Percentiles rank a stretch among this genome's conserved stretches.
Evolutionary conservation across 2,113 vertebrate genomes (phyloP).

Genomic region (Phoxinus phoxinus): DNA sequence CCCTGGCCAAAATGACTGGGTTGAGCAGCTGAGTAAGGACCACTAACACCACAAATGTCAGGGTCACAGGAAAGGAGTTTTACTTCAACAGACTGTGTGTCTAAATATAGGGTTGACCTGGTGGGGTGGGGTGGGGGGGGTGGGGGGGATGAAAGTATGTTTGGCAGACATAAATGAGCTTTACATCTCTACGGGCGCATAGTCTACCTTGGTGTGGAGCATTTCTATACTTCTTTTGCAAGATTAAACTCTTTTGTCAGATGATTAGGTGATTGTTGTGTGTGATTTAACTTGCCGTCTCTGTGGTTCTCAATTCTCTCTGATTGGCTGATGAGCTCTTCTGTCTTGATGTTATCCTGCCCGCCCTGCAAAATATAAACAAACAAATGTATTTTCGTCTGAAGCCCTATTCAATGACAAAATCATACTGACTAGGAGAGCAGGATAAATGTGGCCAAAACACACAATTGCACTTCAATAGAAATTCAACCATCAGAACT

Average conservation of each 20-base stretch:
- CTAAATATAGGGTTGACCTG: conserved; percentile 33
- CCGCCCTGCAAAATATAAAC: conserved; percentile 8
- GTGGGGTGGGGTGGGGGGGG: background rate
- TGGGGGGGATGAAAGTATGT: conserved; percentile 8
- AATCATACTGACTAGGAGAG: background rate
- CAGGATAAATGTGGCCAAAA: background rate
- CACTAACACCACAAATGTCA: conserved; percentile 63
- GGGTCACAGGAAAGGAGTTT: conserved; percentile 53
- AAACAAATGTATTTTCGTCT: background rate
- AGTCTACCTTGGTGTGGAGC: background rate
- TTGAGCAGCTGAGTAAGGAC: conserved; percentile 52
- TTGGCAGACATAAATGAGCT: background rate
- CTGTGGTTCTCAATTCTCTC: conserved; percentile 20
- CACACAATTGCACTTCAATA: background rate
- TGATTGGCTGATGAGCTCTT: conserved; percentile 10
- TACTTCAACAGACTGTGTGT: conserved; percentile 27
- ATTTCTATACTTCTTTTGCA: background rate
- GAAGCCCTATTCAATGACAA: background rate
- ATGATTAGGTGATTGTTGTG: background rate
- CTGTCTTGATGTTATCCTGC: conserved; percentile 40
- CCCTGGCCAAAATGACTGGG: conserved; percentile 69
- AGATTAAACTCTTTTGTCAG: background rate
- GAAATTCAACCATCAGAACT: background rate
- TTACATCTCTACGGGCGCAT: background rate
- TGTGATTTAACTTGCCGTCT: conserved; percentile 43